A percentile compares a stretch with the other conserved stretches of the same genome.
Conservation (phyloP, 2,113 vertebrate species). For the Phasianus colchicus region DNA sequence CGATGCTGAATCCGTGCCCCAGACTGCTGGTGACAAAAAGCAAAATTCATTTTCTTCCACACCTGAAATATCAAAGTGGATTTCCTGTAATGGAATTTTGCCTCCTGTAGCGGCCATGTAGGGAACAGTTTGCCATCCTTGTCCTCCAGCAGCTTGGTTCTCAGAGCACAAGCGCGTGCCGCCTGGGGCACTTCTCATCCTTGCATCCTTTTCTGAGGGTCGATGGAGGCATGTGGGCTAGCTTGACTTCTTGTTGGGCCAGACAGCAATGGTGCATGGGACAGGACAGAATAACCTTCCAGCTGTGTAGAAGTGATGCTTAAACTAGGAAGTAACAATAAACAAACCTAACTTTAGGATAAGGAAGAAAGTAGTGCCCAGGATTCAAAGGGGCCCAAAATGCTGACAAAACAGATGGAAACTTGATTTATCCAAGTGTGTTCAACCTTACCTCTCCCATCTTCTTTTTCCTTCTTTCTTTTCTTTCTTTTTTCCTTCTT, state of each 20-base stretch:
- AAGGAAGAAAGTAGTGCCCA: neutral
- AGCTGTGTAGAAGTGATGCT: neutral
- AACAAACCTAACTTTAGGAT: neutral
- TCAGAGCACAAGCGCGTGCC: neutral
- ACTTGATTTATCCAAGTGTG: neutral
- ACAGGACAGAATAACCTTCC: neutral
- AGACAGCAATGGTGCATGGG: neutral
- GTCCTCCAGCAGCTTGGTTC: neutral
- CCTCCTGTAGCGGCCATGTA: neutral
- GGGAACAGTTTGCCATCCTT: neutral
- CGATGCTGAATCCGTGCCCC: neutral
- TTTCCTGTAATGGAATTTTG: neutral
- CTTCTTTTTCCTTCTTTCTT: neutral
- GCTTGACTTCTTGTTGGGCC: neutral
- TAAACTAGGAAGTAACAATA: neutral
- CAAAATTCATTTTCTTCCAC: neutral
- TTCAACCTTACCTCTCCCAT: neutral
- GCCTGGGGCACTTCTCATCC: neutral
- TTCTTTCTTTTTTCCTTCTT: neutral
- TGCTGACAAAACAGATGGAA: neutral
- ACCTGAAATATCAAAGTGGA: neutral
- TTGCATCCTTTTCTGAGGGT: neutral
- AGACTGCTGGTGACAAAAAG: slow-evolving; percentile 11
- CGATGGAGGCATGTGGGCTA: neutral
- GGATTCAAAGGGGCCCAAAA: neutral